Conservation (phyloP, 2,797 vertebrate genomes). For the Crossoptilon crossoptilon region DNA sequence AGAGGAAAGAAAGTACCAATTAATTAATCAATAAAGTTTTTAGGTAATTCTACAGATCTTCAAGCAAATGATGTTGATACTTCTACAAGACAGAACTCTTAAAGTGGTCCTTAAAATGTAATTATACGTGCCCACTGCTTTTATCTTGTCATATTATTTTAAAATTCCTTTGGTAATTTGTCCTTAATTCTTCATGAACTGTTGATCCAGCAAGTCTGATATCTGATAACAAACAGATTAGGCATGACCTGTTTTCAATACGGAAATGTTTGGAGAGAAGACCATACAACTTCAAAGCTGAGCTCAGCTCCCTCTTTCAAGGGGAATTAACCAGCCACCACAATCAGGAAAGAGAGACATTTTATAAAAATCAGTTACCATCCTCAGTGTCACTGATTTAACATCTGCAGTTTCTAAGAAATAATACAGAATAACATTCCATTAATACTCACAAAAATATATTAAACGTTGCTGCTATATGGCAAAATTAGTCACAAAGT, state of each 20-base stretch:
- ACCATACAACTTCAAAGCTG: constrained; percentile 56
- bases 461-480: neutral
- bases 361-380: constrained; percentile 49
- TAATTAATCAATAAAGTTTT: neutral
- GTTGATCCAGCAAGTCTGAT: constrained; percentile 56
- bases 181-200: constrained; percentile 62
- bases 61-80: neutral
- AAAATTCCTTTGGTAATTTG: constrained; percentile 63
- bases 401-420: constrained; percentile 14
- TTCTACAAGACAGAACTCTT: neutral
- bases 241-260: constrained; percentile 54
- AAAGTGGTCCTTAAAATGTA: neutral
- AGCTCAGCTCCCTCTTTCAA: constrained; percentile 57
- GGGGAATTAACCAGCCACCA: constrained; percentile 67
- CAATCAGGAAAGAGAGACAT: constrained; percentile 53
- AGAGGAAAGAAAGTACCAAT: neutral
- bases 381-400: constrained; percentile 32
- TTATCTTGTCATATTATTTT: constrained; percentile 38
- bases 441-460: neutral
- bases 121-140: constrained; percentile 4
- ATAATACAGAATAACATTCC: neutral
- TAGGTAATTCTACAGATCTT: neutral
- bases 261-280: constrained; percentile 56
- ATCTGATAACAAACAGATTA: constrained; percentile 68
- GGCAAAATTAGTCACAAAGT: neutral